A percentile compares a stretch with the other conserved stretches of the same genome.
phyloP scores from a whole-genome alignment of 2,113 vertebrate species.

The Pituophis catenifer region DNA sequence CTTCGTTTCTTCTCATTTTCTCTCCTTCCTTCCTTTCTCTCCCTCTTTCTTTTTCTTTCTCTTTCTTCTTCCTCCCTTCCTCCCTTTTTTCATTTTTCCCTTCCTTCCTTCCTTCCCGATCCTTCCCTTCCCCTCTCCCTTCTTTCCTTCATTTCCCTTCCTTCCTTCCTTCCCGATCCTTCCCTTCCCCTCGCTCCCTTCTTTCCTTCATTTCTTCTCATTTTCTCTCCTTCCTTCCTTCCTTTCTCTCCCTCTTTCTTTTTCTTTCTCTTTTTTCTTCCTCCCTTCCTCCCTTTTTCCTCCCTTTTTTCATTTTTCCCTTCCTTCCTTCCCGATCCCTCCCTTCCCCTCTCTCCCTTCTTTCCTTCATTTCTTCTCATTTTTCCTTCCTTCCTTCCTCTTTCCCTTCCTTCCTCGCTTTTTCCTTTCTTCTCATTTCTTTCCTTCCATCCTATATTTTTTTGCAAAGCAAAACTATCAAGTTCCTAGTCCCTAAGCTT shows the following conservation, averaged over 20 bases:
- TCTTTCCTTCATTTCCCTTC: too few relatives aligned
- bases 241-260: background rate
- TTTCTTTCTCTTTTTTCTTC: too few relatives aligned
- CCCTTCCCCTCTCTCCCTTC: too few relatives aligned
- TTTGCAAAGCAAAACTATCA: background rate
- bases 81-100: rapidly evolving
- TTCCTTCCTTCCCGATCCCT: background rate
- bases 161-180: rapidly evolving
- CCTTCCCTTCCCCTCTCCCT: rapidly evolving
- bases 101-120: too few relatives aligned
- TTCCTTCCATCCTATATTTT: too few relatives aligned
- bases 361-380: too few relatives aligned
- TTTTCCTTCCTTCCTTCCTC: background rate
- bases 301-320: rapidly evolving
- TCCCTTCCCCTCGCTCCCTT: rapidly evolving
- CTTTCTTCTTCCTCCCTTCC: rapidly evolving
- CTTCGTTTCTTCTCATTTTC: too few relatives aligned
- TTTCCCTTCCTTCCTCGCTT: too few relatives aligned
- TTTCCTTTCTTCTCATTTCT: too few relatives aligned
- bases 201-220: rapidly evolving
- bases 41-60: rapidly evolving
- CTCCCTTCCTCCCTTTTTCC: rapidly evolving
- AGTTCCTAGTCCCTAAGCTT: background rate
- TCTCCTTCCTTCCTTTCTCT: rapidly evolving
- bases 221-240: too few relatives aligned